phyloP scores from a whole-genome alignment of 2,797 vertebrate genomes.

The Echiichthys vipera region DNA sequence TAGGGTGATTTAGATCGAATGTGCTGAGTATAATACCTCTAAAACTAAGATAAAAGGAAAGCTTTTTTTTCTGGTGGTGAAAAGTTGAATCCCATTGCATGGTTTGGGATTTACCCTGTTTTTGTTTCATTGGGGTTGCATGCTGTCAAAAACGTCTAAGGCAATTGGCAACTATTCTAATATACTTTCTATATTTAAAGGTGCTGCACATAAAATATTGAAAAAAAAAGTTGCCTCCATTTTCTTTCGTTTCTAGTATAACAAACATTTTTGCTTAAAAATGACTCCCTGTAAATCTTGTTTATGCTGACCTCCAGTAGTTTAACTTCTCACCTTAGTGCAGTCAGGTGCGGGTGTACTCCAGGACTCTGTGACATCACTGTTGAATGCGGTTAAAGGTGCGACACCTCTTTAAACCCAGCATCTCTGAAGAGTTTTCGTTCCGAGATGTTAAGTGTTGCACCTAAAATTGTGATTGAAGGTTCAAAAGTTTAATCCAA shows the following conservation, averaged over 20 bases:
- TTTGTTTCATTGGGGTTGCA: slow-evolving; percentile 1
- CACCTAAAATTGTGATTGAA: no score
- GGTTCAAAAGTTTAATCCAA: no score
- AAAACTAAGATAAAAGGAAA: slow-evolving; percentile 51
- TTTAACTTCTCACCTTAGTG: neutral
- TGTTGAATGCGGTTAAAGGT: neutral
- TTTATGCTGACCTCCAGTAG: neutral
- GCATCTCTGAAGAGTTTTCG: no score
- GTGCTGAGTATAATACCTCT: slow-evolving; percentile 45
- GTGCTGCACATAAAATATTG: no score
- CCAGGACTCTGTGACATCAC: no score
- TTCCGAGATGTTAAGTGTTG: no score
- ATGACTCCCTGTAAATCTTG: neutral
- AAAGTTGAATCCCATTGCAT: slow-evolving; percentile 16
- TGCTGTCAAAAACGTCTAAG: slow-evolving; percentile 9
- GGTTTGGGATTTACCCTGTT: slow-evolving; percentile 11
- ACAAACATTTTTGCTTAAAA: neutral
- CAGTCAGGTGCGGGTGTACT: neutral
- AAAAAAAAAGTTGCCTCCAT: no score
- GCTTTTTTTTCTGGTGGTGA: neutral
- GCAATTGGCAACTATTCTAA: neutral
- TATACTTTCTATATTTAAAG: neutral
- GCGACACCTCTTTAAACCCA: no score
- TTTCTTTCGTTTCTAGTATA: neutral
- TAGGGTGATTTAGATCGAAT: slow-evolving; percentile 49